A percentile compares a stretch with the other conserved stretches of the same genome.
phyloP scores from a whole-genome alignment of 2,113 vertebrate species.

The Petromus typicus region DNA sequence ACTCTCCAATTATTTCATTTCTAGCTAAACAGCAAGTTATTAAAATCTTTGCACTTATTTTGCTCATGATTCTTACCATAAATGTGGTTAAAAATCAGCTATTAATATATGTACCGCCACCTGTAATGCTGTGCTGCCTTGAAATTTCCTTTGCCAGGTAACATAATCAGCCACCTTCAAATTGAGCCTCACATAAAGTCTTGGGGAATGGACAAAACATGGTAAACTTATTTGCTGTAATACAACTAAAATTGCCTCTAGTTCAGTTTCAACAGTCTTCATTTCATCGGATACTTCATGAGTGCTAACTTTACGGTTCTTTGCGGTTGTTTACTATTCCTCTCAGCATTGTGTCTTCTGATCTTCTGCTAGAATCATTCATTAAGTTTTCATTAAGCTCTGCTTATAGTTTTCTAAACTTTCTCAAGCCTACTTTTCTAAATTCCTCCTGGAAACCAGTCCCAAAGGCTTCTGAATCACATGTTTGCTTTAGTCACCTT shows the following conservation, averaged over 20 bases:
- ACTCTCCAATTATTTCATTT: neutral
- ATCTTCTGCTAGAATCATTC: neutral
- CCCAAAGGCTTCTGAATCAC: neutral
- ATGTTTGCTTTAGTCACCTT: neutral
- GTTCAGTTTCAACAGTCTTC: neutral
- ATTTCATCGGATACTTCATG: neutral
- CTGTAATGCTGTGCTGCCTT: neutral
- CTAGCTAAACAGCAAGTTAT: neutral
- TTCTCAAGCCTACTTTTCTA: neutral
- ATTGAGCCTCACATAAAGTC: neutral
- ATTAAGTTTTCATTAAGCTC: neutral
- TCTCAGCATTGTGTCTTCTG: neutral
- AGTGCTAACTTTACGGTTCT: neutral
- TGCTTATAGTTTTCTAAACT: neutral
- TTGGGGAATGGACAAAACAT: neutral
- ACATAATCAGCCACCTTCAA: neutral
- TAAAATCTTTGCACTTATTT: neutral
- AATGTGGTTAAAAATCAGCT: neutral
- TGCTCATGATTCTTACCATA: neutral
- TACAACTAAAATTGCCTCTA: neutral
- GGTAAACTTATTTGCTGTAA: neutral
- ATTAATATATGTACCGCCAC: neutral
- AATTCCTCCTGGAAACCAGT: neutral
- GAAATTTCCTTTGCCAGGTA: neutral
- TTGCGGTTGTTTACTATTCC: neutral